Evolutionary conservation across 2,888 invertebrate genomes (phyloP).

Genomic region (Scaptomyza tumidula): DNA sequence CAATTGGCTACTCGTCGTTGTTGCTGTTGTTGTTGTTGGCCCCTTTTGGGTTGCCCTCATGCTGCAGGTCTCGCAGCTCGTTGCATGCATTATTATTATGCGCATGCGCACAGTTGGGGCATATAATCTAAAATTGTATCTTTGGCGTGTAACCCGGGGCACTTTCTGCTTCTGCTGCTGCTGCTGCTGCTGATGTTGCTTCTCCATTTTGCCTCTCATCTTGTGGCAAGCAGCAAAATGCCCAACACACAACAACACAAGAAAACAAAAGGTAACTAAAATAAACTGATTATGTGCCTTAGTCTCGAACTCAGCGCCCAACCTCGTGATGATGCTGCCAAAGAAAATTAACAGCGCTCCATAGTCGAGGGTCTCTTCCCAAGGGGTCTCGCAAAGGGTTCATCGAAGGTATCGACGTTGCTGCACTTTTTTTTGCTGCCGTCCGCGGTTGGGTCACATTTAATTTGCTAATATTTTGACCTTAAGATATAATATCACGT

Average conservation of each 20-base stretch:
- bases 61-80: slow-evolving; percentile 58
- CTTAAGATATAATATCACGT: slow-evolving; percentile 58
- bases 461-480: slow-evolving; percentile 79
- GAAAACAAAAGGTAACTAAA: slow-evolving; percentile 59
- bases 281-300: slow-evolving; percentile 77
- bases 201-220: slow-evolving; percentile 23
- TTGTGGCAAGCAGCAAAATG: slow-evolving; percentile 11
- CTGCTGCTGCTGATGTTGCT: slow-evolving; percentile 27
- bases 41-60: slow-evolving; percentile 7
- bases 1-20: slow-evolving; percentile 69
- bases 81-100: slow-evolving; percentile 81
- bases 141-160: slow-evolving; percentile 83
- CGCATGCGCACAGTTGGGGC: slow-evolving; percentile 82
- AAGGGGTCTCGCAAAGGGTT: slow-evolving; percentile 15
- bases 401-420: slow-evolving; percentile 13
- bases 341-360: slow-evolving; percentile 61
- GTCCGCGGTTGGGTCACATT: slow-evolving; percentile 64
- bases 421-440: slow-evolving; percentile 13
- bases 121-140: slow-evolving; percentile 83
- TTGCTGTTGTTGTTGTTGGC: slow-evolving; percentile 23
- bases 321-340: slow-evolving; percentile 29
- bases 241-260: slow-evolving; percentile 3
- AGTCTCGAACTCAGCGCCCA: slow-evolving; percentile 38
- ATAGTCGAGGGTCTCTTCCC: slow-evolving; percentile 11
- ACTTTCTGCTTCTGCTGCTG: slow-evolving; percentile 59